Evolutionary conservation across 2,113 vertebrate genomes (phyloP), one percentile per base, ranked within the genome.

Genomic region (Tachysurus vachellii): DNA sequence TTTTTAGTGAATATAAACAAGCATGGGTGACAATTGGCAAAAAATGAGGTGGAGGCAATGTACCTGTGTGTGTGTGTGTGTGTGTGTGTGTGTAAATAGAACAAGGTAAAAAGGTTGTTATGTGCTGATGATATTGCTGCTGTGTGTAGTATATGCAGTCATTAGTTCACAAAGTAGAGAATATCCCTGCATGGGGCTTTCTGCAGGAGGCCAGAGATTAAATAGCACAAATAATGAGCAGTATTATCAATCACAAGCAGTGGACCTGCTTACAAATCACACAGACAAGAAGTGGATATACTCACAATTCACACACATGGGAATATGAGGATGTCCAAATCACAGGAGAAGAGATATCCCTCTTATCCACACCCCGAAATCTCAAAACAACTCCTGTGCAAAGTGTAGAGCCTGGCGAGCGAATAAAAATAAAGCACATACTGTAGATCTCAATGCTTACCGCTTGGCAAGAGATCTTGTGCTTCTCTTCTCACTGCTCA

Each of bases 181-280:
- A 86, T 64, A 12, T 83, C 86, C 70, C 93, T 91, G 94, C 93
- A 89, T 92, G 92, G 93, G 91, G 84, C 89, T 87, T 87, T 88
- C 89, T 91, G 77, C 90, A 80, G 89, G 90, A 86, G 92, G 91
- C 88, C 59, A 90, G 90, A 89, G 90, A 94, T 81, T 90, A 94
- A 93, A 93, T 89, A 90, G 89, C 90, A 94, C 89, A 94, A 92
- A 91, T 92, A 93, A 93, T 87, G 92, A 95, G 90, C 77, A 88
- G 71, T 89, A 91, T 89, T 91, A 95, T 93, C 90, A 90, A 94
- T 94, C 94, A 93, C 89, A 91, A 90, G 56, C 88, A 87, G 90
- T 28, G 89, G 90, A 86, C 87, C 89, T 89, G 86, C 93, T 88
- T 86, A 88, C 77, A 84, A 68, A 79, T 1, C 16, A 62, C 8